Percentiles rank a stretch among this genome's conserved stretches.
These are phyloP conservation scores for Semnornis frantzii DNA, from an alignment of 2,113 vertebrate genomes.

Conservation along the genomic window DNA sequence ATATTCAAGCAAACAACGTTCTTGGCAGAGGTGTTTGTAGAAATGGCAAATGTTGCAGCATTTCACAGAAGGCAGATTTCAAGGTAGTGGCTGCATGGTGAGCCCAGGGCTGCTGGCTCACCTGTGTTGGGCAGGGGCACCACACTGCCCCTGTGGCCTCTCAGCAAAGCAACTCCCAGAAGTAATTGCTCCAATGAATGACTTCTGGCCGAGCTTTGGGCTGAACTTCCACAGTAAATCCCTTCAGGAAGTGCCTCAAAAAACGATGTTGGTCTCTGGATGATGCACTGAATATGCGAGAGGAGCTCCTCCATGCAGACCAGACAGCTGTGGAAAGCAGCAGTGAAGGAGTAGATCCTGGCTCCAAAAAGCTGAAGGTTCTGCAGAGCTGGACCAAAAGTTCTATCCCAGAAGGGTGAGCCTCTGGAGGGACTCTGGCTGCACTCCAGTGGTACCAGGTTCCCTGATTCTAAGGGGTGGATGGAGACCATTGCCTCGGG, in stretches of 20 bases:
- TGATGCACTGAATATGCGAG: not conserved
- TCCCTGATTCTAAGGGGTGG: not conserved
- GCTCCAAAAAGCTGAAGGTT: not conserved
- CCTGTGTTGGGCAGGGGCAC: not conserved
- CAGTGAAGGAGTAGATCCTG: not conserved
- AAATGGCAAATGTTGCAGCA: conserved; percentile 43
- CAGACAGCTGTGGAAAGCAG: not conserved
- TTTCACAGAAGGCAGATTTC: not conserved
- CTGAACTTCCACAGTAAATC: not conserved
- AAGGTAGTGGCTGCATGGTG: not conserved
- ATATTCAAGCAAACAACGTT: conserved; percentile 26
- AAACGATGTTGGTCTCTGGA: not conserved
- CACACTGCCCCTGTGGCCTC: not conserved
- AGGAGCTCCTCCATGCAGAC: not conserved
- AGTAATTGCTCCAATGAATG: not conserved
- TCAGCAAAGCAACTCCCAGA: not conserved
- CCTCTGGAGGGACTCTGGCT: not conserved
- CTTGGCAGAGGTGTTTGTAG: conserved; percentile 44
- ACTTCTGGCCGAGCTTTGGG: not conserved
- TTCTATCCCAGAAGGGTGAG: not conserved
- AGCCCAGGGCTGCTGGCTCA: not conserved
- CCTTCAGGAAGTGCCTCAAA: not conserved
- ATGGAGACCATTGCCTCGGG: not conserved
- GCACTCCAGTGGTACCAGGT: accelerated
- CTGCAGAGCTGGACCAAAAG: accelerated